These are phyloP conservation scores for Zosterops borbonicus DNA, from an alignment of 2,113 vertebrate species.

Conservation along the genomic window DNA sequence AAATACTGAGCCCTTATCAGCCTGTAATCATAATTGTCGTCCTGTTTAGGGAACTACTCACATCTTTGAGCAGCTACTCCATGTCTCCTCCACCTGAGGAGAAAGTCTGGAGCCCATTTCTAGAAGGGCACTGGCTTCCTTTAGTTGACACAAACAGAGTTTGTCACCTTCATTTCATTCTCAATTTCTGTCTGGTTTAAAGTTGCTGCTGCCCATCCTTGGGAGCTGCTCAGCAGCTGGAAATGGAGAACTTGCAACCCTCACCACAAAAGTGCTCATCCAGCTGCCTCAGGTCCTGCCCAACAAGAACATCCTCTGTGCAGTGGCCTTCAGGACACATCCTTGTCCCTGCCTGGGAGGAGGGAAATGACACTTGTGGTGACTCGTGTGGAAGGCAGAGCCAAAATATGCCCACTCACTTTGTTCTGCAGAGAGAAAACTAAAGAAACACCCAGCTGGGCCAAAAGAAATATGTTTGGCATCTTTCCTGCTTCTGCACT, in stretches of 20 bases:
- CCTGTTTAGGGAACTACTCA: slow-evolving; percentile 28
- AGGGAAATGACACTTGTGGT: slow-evolving; percentile 14
- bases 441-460: neutral
- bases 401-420: neutral
- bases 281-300: neutral
- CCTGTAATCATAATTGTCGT: slow-evolving; percentile 53
- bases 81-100: slow-evolving; percentile 42
- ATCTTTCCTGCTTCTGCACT: slow-evolving; percentile 1
- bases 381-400: neutral
- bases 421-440: slow-evolving; percentile 21
- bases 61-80: slow-evolving; percentile 66
- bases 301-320: slow-evolving; percentile 48
- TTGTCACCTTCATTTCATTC: slow-evolving; percentile 71
- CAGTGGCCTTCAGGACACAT: neutral
- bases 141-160: slow-evolving; percentile 65
- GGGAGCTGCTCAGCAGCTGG: slow-evolving; percentile 22
- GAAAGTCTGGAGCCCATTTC: slow-evolving; percentile 75
- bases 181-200: slow-evolving; percentile 32
- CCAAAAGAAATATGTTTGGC: slow-evolving; percentile 53
- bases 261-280: neutral
- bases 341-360: neutral
- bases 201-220: neutral
- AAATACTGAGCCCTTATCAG: slow-evolving; percentile 25
- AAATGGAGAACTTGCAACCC: neutral
- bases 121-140: slow-evolving; percentile 43